phyloP scores from a whole-genome alignment of 2,113 vertebrate species.

The Alligator sinensis region DNA sequence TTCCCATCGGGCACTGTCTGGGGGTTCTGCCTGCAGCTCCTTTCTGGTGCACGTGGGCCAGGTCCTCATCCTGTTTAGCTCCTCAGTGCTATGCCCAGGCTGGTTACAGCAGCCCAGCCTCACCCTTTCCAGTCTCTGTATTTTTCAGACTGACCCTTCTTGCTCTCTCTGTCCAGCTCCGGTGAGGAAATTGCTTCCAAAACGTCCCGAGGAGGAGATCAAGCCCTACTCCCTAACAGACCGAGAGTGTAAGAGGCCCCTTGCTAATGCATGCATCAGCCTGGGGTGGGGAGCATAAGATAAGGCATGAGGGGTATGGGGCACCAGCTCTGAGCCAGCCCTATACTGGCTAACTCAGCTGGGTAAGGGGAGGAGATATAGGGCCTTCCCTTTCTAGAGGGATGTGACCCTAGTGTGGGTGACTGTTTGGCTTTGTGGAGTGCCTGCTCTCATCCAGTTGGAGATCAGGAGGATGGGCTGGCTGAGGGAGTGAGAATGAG shows the following conservation, averaged over 20 bases:
- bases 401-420: too few species aligned
- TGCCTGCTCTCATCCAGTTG: neutral
- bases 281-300: neutral
- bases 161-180: constrained; percentile 55
- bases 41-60: too few species aligned
- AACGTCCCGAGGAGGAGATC: constrained; percentile 88
- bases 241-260: constrained; percentile 85
- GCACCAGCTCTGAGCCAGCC: neutral
- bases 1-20: too few species aligned
- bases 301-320: neutral
- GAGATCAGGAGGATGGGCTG: neutral
- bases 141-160: neutral
- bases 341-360: neutral
- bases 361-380: neutral
- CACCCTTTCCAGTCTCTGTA: neutral
- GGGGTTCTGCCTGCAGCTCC: too few species aligned
- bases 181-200: constrained; percentile 83
- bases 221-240: constrained; percentile 91
- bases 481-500: neutral
- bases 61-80: too few species aligned
- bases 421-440: neutral
- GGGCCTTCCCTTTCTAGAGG: too few species aligned
- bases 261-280: too few species aligned
- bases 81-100: too few species aligned
- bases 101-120: too few species aligned